A percentile compares a stretch with the other conserved stretches of the same genome.
Evolutionary conservation across 2,888 invertebrate genomes (phyloP).

Genomic region (Cheilosia variabilis): DNA sequence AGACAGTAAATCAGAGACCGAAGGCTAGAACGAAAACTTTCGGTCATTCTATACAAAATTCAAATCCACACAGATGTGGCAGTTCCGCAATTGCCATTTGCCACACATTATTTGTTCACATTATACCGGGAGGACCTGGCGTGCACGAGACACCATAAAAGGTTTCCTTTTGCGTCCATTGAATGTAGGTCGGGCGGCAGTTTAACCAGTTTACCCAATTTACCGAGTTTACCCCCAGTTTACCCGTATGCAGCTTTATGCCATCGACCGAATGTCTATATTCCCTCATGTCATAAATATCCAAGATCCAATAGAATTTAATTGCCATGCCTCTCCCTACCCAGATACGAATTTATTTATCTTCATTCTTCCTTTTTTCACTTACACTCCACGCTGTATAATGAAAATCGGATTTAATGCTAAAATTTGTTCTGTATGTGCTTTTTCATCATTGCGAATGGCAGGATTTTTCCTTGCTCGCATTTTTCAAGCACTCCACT

Average conservation of each 20-base stretch:
- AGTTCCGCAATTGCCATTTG: constrained; percentile 19
- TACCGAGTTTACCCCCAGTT: background rate
- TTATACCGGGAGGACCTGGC: constrained; percentile 7
- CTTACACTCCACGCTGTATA: constrained; percentile 28
- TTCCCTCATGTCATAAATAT: constrained; percentile 74
- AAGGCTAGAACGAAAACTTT: constrained; percentile 20
- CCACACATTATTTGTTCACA: constrained; percentile 49
- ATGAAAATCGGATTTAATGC: constrained; percentile 74
- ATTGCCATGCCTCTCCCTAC: constrained; percentile 54
- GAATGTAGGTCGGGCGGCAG: constrained; percentile 42
- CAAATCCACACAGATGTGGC: constrained; percentile 1
- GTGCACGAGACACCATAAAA: constrained; percentile 47
- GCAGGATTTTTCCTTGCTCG: constrained; percentile 59
- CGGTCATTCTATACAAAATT: constrained; percentile 19
- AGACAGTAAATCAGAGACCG: background rate
- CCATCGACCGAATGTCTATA: constrained; percentile 59
- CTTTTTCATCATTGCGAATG: constrained; percentile 72
- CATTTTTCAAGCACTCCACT: constrained; percentile 46
- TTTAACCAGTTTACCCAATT: background rate
- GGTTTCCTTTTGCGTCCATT: constrained; percentile 34
- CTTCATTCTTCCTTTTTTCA: constrained; percentile 27
- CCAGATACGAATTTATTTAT: background rate
- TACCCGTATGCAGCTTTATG: constrained; percentile 49
- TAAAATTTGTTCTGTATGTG: constrained; percentile 60
- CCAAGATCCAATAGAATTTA: constrained; percentile 72